Percentiles rank a stretch among this genome's conserved stretches.
phyloP scores from a whole-genome alignment of 2,797 vertebrate species.

The Sparus aurata region DNA sequence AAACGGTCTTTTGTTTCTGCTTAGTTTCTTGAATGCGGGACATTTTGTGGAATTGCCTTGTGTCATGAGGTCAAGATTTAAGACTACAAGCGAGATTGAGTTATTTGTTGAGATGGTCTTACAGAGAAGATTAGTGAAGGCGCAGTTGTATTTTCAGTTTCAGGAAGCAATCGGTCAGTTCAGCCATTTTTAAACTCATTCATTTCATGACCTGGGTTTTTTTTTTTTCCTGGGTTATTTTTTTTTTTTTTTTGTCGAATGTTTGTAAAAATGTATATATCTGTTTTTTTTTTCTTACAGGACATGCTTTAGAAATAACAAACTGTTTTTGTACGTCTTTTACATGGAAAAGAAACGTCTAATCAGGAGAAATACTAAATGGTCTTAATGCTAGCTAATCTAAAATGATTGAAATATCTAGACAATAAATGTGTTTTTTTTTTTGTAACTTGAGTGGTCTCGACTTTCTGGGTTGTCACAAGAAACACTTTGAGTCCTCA shows the following conservation, averaged over 20 bases:
- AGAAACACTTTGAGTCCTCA: not conserved
- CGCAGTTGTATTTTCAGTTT: conserved; percentile 38
- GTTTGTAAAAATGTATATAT: conserved; percentile 98
- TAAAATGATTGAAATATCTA: conserved; percentile 81
- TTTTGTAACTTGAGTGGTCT: conserved; percentile 59
- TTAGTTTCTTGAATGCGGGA: conserved; percentile 37
- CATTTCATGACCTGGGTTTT: conserved; percentile 44
- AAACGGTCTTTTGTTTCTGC: conserved; percentile 17
- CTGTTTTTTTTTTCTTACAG: conserved; percentile 87
- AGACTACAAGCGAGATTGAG: conserved; percentile 20
- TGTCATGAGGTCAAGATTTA: conserved; percentile 31
- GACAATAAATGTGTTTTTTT: conserved; percentile 82
- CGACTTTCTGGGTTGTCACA: conserved; percentile 36
- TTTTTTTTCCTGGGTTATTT: conserved; percentile 46
- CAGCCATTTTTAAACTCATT: conserved; percentile 40
- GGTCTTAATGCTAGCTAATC: conserved; percentile 83
- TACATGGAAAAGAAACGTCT: conserved; percentile 78
- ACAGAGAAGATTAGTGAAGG: conserved; percentile 13
- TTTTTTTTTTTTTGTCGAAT: conserved; percentile 87
- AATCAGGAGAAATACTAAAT: conserved; percentile 81
- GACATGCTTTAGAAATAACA: conserved; percentile 93
- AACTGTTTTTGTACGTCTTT: conserved; percentile 86
- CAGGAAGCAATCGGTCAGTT: conserved; percentile 38
- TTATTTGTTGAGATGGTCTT: conserved; percentile 45
- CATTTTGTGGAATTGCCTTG: conserved; percentile 26